A percentile compares a stretch with the other conserved stretches of the same genome.
phyloP scores from a whole-genome alignment of 1,140 invertebrate species.

The Musca vetustissima region DNA sequence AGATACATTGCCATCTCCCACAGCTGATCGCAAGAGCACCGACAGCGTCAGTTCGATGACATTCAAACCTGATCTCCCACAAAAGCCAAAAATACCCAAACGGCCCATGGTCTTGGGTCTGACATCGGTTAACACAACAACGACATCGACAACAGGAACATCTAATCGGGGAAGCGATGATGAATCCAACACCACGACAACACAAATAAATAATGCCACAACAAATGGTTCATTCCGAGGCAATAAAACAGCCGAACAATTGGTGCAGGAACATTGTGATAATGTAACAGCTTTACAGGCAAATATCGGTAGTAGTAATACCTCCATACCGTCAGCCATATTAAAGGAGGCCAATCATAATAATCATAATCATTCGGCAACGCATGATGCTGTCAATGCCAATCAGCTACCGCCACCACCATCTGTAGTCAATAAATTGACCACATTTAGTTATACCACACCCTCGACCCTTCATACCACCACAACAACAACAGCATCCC shows the following conservation, averaged over 20 bases:
- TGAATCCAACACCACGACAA: constrained; percentile 1
- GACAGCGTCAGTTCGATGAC: constrained; percentile 46
- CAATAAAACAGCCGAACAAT: constrained; percentile 19
- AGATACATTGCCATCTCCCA: constrained; percentile 48
- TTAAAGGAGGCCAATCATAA: constrained; percentile 18
- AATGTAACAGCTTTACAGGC: constrained; percentile 20
- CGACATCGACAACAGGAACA: constrained; percentile 18
- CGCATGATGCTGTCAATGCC: constrained; percentile 21
- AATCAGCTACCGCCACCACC: constrained; percentile 13
- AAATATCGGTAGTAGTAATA: constrained; percentile 16
- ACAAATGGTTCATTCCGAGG: constrained; percentile 10
- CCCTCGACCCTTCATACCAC: neutral
- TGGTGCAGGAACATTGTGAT: constrained; percentile 19
- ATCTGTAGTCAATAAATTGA: neutral
- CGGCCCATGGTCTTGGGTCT: constrained; percentile 41
- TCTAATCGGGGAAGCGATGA: constrained; percentile 26
- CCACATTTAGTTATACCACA: neutral
- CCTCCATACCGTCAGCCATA: constrained; percentile 19
- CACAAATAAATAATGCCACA: neutral
- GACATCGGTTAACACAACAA: constrained; percentile 12
- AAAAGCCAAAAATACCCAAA: constrained; percentile 49
- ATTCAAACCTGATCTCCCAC: constrained; percentile 49
- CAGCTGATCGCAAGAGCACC: constrained; percentile 48
- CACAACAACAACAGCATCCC: neutral
- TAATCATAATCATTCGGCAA: constrained; percentile 19